These are phyloP conservation scores for Chrysocyon brachyurus DNA, from an alignment of 2,797 vertebrate genomes.

Conservation along the genomic window DNA sequence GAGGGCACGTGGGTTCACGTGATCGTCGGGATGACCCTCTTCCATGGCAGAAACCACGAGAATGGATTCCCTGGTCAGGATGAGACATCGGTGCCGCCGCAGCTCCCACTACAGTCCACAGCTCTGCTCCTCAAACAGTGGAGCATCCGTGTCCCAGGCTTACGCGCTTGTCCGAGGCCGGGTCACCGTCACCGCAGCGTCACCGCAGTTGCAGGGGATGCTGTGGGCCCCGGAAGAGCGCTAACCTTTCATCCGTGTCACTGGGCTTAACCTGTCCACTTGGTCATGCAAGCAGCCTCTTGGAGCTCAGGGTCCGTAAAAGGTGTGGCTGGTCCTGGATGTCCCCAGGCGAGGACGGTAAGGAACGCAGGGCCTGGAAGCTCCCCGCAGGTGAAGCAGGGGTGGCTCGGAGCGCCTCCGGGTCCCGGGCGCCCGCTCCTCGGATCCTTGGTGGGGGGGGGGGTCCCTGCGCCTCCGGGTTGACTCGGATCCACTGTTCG, in stretches of 20 bases:
- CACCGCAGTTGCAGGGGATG: conserved; percentile 60
- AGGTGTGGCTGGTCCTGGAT: conserved; percentile 91
- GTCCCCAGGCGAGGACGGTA: conserved; percentile 93
- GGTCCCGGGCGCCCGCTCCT: no score
- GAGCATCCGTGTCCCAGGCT: no score
- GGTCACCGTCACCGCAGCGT: background rate
- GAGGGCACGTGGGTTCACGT: background rate
- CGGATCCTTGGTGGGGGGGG: no score
- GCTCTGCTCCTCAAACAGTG: background rate
- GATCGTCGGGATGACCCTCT: background rate
- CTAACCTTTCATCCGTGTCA: conserved; percentile 87
- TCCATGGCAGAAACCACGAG: background rate
- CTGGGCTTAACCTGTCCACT: conserved; percentile 83
- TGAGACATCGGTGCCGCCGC: background rate
- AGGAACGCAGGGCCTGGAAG: conserved; percentile 96
- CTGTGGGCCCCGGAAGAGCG: conserved; percentile 78
- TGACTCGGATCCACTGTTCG: conserved; percentile 89
- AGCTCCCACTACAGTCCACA: background rate
- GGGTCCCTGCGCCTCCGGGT: conserved; percentile 83
- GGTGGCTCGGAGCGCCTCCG: no score
- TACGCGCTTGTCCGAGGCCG: no score
- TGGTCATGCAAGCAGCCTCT: conserved; percentile 85
- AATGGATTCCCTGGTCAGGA: background rate
- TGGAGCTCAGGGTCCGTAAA: conserved; percentile 91
- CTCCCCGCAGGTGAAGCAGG: conserved; percentile 91